Conservation (phyloP, 2,797 vertebrate genomes). For the Enteromius radiatus region DNA sequence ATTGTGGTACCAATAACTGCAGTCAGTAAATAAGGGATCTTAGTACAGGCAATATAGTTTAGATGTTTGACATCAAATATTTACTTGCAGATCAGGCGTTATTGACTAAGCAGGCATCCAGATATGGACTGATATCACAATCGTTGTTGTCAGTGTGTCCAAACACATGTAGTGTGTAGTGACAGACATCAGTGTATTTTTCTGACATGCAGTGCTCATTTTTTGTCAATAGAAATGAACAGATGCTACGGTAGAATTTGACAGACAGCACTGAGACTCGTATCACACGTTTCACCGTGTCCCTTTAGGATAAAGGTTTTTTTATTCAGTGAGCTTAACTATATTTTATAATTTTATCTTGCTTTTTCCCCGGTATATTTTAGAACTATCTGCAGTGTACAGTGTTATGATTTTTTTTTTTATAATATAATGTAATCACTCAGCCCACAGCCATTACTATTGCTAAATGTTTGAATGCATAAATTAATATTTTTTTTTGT, state of each 20-base stretch:
- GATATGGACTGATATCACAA: slow-evolving; percentile 48
- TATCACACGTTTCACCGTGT: background rate
- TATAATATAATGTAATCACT: background rate
- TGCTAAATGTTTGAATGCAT: background rate
- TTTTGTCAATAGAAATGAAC: slow-evolving; percentile 47
- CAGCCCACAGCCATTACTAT: background rate
- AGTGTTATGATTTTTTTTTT: background rate
- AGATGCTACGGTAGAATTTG: slow-evolving; percentile 45
- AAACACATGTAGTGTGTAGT: slow-evolving; percentile 43
- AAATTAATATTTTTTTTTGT: too few relatives aligned
- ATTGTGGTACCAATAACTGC: background rate
- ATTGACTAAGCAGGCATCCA: slow-evolving; percentile 37
- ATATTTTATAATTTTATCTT: background rate
- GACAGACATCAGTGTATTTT: slow-evolving; percentile 46
- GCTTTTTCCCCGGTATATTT: background rate
- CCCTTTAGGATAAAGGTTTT: slow-evolving; percentile 10
- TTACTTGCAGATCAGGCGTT: slow-evolving; percentile 16
- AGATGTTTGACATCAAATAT: background rate
- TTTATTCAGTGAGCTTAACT: background rate
- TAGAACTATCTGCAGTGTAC: background rate
- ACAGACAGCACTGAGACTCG: slow-evolving; percentile 42
- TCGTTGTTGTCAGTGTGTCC: slow-evolving; percentile 51
- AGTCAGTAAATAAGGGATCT: background rate
- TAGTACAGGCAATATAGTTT: background rate
- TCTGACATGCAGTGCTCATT: slow-evolving; percentile 54